phyloP scores from a whole-genome alignment of 2,113 vertebrate species.

The Ailuropoda melanoleuca region DNA sequence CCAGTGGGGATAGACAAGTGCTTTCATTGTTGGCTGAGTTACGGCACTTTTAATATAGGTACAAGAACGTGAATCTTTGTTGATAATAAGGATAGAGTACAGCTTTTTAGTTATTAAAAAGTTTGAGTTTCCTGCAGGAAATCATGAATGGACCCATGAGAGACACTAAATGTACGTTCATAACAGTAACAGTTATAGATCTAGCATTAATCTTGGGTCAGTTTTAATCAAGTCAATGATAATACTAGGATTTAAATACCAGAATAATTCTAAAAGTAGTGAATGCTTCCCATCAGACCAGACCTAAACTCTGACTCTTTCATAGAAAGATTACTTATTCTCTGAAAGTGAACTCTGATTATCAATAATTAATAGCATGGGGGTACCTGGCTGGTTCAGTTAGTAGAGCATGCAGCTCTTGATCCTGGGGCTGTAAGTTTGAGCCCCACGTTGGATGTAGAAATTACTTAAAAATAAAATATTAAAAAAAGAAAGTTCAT shows the following conservation, averaged over 20 bases:
- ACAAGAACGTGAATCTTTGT: not conserved
- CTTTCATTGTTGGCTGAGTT: not conserved
- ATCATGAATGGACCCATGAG: not conserved
- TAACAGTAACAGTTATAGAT: not conserved
- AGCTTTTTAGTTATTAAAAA: not conserved
- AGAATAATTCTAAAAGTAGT: not conserved
- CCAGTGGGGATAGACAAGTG: accelerated
- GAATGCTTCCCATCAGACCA: not conserved
- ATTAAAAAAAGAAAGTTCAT: not conserved
- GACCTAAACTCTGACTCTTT: not conserved
- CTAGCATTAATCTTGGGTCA: not conserved
- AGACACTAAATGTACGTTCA: not conserved
- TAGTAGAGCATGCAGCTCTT: not conserved
- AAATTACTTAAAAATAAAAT: not conserved
- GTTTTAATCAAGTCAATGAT: not conserved
- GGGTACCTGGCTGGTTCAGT: not conserved
- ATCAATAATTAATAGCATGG: not conserved
- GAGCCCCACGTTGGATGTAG: not conserved
- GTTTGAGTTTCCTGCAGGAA: not conserved
- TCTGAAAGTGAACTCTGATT: not conserved
- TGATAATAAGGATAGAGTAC: not conserved
- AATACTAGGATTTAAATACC: not conserved
- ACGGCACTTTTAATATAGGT: not conserved
- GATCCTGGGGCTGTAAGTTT: not conserved
- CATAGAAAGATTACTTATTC: not conserved